Base-by-base conservation (phyloP, 2,888 invertebrate species). In the Sympetrum striolatum region DNA sequence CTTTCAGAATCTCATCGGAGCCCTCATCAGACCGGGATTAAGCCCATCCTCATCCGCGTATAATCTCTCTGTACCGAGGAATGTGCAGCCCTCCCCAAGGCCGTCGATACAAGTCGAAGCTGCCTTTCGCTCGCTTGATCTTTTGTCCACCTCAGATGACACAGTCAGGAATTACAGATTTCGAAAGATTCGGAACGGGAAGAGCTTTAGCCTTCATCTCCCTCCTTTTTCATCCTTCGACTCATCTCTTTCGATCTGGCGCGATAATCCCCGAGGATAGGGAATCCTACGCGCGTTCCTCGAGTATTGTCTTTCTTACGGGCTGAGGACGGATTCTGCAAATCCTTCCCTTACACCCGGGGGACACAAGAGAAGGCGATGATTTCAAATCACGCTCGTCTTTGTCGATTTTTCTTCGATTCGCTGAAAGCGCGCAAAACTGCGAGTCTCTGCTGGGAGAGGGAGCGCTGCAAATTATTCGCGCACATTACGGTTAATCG, bases 61-160 rank as follows among this genome's bases (percentile, higher is more conserved):
- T 73, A 53, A 53, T 53, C 53, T 53, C 53, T 53, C 53, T 53
- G 53, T 44, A 10, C 44, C 4, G 44, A 44, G 44, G 44, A 44
- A 64, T 25, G n/a, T 73, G 31, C 25, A 31, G 10, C 31, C 12
- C 3, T 31, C 73, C 25, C 73, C 25, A 53, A 53, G 53, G 53
- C 73, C 73, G 73, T 73, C 73, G 73, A 86, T 64, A 86, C 86
- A 86, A 86, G 86, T 86, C 86, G 86, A 86, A 86, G 37, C 58
- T 58, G 82, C 81, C 81, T n/a, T 25, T n/a, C 64, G 22, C 64
- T 64, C 48, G 15, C 64, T 86, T 60, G 73, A 60, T 86, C 86
- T 86, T 86, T 86, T 86, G 86, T 86, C 86, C 86, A 86, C 60
- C 86, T 44, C 39, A 86, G 60, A 64, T 64, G 86, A 37, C 60